Evolutionary conservation across 2,888 invertebrate genomes (phyloP).

Genomic region (Nineta flava): DNA sequence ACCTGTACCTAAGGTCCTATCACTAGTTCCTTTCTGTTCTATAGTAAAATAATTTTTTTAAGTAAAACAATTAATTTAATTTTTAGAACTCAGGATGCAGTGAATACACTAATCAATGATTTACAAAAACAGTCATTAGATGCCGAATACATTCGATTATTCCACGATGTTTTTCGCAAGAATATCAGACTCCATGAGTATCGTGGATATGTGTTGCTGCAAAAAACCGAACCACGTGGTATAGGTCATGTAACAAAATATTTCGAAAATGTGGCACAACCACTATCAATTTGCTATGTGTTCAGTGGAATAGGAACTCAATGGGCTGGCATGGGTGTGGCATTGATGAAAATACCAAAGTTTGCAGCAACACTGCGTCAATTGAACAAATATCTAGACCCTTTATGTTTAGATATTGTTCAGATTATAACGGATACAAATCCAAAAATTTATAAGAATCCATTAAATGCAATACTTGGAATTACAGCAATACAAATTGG

Average conservation of each 20-base stretch:
- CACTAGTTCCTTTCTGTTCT: too few relatives aligned
- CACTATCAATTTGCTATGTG: slow-evolving; percentile 51
- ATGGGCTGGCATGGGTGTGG: slow-evolving; percentile 51
- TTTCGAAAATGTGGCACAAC: slow-evolving; percentile 33
- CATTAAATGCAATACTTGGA: too few relatives aligned
- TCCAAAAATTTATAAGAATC: slow-evolving; percentile 49
- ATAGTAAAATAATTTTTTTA: too few relatives aligned
- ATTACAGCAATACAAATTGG: too few relatives aligned
- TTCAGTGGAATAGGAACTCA: slow-evolving; percentile 69
- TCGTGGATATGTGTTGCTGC: slow-evolving; percentile 40
- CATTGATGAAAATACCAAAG: slow-evolving; percentile 47
- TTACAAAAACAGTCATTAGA: slow-evolving; percentile 44
- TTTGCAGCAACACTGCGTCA: slow-evolving; percentile 47
- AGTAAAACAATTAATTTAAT: neutral
- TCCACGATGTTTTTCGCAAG: slow-evolving; percentile 35
- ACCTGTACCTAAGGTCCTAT: too few relatives aligned
- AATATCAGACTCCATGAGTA: slow-evolving; percentile 39
- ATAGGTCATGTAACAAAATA: slow-evolving; percentile 36
- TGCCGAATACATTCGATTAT: slow-evolving; percentile 39
- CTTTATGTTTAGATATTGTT: slow-evolving; percentile 46
- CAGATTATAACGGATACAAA: slow-evolving; percentile 42
- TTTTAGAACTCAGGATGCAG: slow-evolving; percentile 53
- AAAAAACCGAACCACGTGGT: slow-evolving; percentile 16
- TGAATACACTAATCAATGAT: slow-evolving; percentile 45
- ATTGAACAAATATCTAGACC: slow-evolving; percentile 42